Base-by-base conservation (phyloP, 2,113 vertebrate genomes). In the Indri indri region DNA sequence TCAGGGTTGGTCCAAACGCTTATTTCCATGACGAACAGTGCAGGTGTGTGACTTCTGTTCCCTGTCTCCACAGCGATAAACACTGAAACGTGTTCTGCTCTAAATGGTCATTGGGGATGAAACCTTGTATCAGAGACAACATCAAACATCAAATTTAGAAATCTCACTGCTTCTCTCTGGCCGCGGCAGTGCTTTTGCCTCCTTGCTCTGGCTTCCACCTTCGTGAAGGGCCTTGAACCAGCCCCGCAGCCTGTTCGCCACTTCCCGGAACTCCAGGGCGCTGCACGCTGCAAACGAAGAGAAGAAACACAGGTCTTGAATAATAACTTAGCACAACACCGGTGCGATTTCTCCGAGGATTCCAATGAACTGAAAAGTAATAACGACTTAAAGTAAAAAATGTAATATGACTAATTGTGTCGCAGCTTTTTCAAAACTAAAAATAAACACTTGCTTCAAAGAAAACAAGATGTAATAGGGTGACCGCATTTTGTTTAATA, bases 201-300 rank as follows among this genome's bases (percentile, higher is more conserved):
- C 99, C 98, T 99, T 99, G 97, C 98, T 99, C 94, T 99, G 99
- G 97, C 99, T 99, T 97, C 99, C 98, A 8, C 99, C 99, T 98
- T 99, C 99, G 25, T 99, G 99, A 90, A 99, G 99, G 66, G 99
- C 99, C 98, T 99, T 99, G 99, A 99, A 99, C 99, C 99, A 99
- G 93, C 99, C 99, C 97, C 99, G 99, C 92, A 99, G 97, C 92
- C 99, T 99, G 96, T 98, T 99, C 59, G 99, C 99, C 96, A 99
- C 99, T 96, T 99, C 99, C 91, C 99, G 99, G 98, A 99, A 99
- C 97, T 99, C 99, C 83, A 98, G 96, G 97, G 99, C 99, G 93
- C 99, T 99, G 98, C 99, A 99, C 1, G 98, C 99, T 99, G 95
- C 74, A 98, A 98, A 57, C 40, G 98, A 97, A 59, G 98, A 98